phyloP scores from a whole-genome alignment of 1,140 invertebrate genomes.

The Cepaea nemoralis region DNA sequence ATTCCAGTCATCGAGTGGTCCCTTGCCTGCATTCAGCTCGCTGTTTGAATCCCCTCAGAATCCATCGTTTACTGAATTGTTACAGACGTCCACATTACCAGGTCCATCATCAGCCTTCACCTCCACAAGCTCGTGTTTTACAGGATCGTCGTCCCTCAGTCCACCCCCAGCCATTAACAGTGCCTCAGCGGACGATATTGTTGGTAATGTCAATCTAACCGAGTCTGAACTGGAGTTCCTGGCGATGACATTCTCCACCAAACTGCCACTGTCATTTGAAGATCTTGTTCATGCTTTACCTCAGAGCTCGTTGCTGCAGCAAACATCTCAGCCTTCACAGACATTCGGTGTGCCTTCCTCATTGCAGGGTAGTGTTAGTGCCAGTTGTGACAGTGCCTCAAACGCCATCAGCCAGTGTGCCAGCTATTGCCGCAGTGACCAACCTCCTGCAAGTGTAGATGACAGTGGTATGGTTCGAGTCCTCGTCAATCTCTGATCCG shows the following conservation, averaged over 20 bases:
- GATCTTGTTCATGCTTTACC: conserved; percentile 34
- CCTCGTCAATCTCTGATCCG: conserved; percentile 36
- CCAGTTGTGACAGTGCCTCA: conserved; percentile 12
- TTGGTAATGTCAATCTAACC: conserved; percentile 17
- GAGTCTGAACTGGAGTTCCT: conserved; percentile 33
- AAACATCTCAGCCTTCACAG: conserved; percentile 32
- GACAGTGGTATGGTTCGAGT: conserved; percentile 34
- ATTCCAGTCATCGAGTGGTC: conserved; percentile 33
- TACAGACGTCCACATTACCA: conserved; percentile 5
- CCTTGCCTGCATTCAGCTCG: conserved; percentile 38
- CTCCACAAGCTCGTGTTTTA: neutral
- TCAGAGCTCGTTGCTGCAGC: conserved; percentile 15
- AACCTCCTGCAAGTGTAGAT: conserved; percentile 36
- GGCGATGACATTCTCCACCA: conserved; percentile 36
- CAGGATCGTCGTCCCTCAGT: neutral
- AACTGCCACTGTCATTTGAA: conserved; percentile 35
- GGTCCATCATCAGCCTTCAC: neutral
- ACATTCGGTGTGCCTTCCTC: conserved; percentile 41
- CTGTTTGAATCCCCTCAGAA: conserved; percentile 27
- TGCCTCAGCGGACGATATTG: conserved; percentile 26
- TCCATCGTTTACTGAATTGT: conserved; percentile 29
- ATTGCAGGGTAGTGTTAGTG: conserved; percentile 20
- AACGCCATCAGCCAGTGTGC: conserved; percentile 31
- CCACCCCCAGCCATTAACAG: neutral
- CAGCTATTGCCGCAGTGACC: conserved; percentile 35